A percentile compares a stretch with the other conserved stretches of the same genome.
These are phyloP conservation scores for Phalacrocorax pelagicus DNA, from an alignment of 2,113 vertebrate species.

Conservation along the genomic window DNA sequence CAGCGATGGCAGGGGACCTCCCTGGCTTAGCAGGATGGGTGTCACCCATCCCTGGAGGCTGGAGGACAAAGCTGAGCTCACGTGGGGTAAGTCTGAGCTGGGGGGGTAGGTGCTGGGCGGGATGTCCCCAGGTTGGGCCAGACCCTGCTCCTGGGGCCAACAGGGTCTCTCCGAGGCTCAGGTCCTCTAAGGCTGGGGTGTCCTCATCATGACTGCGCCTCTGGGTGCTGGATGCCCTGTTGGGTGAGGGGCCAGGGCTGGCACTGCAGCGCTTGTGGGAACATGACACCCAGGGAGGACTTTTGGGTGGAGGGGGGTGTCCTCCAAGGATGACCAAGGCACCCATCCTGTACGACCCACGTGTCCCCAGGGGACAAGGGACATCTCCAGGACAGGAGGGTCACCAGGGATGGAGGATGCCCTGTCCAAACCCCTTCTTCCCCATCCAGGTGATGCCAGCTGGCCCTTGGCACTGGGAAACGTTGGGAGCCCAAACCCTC, in stretches of 20 bases:
- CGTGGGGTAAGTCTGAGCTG: conserved; percentile 41
- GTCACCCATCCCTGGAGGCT: accelerated
- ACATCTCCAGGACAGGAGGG: neutral
- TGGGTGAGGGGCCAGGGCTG: neutral
- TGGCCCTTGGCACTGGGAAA: accelerated
- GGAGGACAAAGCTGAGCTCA: neutral
- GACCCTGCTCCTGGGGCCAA: neutral
- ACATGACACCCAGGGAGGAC: accelerated
- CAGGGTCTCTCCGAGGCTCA: neutral
- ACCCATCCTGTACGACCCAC: neutral
- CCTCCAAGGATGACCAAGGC: neutral
- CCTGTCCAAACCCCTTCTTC: neutral
- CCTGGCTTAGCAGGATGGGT: accelerated
- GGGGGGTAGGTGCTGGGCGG: neutral
- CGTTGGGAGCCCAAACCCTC: neutral
- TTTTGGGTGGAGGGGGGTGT: neutral
- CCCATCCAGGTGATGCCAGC: neutral
- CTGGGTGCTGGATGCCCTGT: accelerated
- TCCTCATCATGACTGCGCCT: neutral
- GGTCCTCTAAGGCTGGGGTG: neutral
- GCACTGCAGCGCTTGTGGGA: neutral
- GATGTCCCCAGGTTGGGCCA: neutral
- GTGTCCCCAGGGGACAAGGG: neutral
- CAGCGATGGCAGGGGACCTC: accelerated
- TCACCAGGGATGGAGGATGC: neutral